A percentile compares a stretch with the other conserved stretches of the same genome.
These are phyloP conservation scores for Drosophila kambysellisi DNA, from an alignment of 2,888 invertebrate genomes.

Conservation along the genomic window DNA sequence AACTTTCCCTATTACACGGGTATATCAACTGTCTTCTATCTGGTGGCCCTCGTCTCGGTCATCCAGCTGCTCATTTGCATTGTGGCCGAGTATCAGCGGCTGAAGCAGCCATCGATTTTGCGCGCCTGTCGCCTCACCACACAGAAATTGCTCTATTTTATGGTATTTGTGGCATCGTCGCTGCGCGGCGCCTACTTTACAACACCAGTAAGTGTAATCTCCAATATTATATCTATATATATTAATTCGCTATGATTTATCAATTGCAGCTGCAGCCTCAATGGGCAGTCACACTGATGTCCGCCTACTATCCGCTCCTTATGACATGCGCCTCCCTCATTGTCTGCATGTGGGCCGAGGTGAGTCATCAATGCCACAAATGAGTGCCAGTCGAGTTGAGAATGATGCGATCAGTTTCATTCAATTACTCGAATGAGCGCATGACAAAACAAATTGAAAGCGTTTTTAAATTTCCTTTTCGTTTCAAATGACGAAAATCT, in stretches of 20 bases:
- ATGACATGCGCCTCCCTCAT: constrained; percentile 95
- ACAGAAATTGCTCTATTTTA: constrained; percentile 94
- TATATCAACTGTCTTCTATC: constrained; percentile 91
- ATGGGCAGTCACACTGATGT: constrained; percentile 94
- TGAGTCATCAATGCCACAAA: constrained; percentile 85
- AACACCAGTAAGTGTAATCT: constrained; percentile 89
- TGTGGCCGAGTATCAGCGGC: constrained; percentile 91
- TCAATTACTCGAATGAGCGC: neutral
- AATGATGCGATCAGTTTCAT: neutral
- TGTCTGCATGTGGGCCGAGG: constrained; percentile 98
- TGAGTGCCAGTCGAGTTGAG: neutral
- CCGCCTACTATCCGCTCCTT: constrained; percentile 95
- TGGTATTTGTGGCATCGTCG: constrained; percentile 93
- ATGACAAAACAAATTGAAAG: constrained; percentile 2
- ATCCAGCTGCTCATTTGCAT: constrained; percentile 94
- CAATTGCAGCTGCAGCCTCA: constrained; percentile 89
- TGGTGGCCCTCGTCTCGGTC: constrained; percentile 93
- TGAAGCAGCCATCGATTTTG: constrained; percentile 93
- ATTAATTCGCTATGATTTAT: neutral
- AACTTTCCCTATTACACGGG: constrained; percentile 92
- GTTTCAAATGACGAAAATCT: neutral
- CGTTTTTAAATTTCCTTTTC: no score
- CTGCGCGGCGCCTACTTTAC: constrained; percentile 96
- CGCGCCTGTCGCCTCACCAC: constrained; percentile 94
- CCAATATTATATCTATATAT: neutral